Conservation (phyloP, 2,113 vertebrate species). For the Hippoglossus stenolepis region DNA sequence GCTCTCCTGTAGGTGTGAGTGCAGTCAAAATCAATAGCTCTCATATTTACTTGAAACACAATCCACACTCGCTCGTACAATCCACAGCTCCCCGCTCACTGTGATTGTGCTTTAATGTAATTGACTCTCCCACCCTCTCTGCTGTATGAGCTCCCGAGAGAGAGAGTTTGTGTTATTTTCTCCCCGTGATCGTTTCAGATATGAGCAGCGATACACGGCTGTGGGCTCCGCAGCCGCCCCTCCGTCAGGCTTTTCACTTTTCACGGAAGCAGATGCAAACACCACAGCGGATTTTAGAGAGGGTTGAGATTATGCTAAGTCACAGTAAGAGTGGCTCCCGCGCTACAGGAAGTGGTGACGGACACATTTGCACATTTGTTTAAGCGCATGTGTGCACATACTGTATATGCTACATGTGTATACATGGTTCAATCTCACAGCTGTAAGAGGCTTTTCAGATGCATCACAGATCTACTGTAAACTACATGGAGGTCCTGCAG, state of each 20-base stretch:
- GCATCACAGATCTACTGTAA: constrained; percentile 57
- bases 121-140: constrained; percentile 56
- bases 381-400: constrained; percentile 34
- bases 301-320: background rate
- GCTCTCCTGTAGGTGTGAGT: constrained; percentile 41
- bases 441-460: constrained; percentile 44
- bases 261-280: constrained; percentile 10
- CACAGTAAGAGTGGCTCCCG: background rate
- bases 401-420: constrained; percentile 37
- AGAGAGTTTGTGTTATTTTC: constrained; percentile 46
- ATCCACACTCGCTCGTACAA: constrained; percentile 43
- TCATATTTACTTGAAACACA: constrained; percentile 61
- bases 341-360: background rate
- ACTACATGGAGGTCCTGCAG: constrained; percentile 34
- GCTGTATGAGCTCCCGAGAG: constrained; percentile 12
- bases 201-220: constrained; percentile 35
- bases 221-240: background rate
- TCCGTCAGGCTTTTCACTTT: constrained; percentile 12
- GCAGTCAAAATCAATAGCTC: constrained; percentile 68
- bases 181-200: constrained; percentile 39
- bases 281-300: constrained; percentile 5
- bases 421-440: constrained; percentile 26
- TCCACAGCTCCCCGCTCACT: constrained; percentile 21
- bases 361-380: constrained; percentile 24
- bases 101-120: constrained; percentile 62